Base-by-base conservation (phyloP, 2,797 vertebrate species). In the Argyrosomus regius region DNA sequence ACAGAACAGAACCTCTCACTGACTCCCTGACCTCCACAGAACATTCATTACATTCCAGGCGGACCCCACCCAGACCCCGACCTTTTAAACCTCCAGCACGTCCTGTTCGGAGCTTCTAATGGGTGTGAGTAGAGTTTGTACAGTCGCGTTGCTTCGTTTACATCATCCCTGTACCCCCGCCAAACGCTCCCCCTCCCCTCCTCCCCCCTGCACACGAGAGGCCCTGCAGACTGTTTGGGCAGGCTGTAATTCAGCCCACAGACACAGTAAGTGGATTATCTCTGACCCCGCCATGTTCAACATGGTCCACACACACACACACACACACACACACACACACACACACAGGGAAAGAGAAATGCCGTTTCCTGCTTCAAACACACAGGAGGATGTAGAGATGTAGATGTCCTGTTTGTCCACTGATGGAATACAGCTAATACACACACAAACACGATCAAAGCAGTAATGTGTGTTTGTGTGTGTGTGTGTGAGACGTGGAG, bases 221-320 rank as follows among this genome's bases (percentile, higher is more conserved):
- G 46, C 53, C 48, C 17, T 17, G 53, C 52, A 66, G 63, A 73
- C 75, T 68, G 59, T 52, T 54, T 3, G n/a, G 39, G 69, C 43
- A 26, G 63, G 43, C 74, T 56, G 69, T 60, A 62, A 72, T 71
- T 77, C 70, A 72, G 70, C 48, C 39, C 39, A 72, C 74, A 82
- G 83, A 82, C 67, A 11, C 39, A n/a, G 26, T 85, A 86, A 87
- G 72, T 81, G 80, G 86, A 90, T 92, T 90, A 92, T 75, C 73
- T 70, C 13, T 71, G 74, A 70, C n/a, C 60, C 50, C 6, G 46
- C 65, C 35, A 54, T 58, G 60, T 62, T 72, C 39, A 28, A 28
- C 72, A 22, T 20, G 50, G 52, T n/a, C 63, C 53, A 16, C 67
- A 22, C n/a, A 66, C n/a, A n/a, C 9, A 35, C 28, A 65, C 12